Percentiles rank a stretch among this genome's conserved stretches.
phyloP scores from a whole-genome alignment of 2,888 invertebrate genomes.

The Synergus gifuensis region DNA sequence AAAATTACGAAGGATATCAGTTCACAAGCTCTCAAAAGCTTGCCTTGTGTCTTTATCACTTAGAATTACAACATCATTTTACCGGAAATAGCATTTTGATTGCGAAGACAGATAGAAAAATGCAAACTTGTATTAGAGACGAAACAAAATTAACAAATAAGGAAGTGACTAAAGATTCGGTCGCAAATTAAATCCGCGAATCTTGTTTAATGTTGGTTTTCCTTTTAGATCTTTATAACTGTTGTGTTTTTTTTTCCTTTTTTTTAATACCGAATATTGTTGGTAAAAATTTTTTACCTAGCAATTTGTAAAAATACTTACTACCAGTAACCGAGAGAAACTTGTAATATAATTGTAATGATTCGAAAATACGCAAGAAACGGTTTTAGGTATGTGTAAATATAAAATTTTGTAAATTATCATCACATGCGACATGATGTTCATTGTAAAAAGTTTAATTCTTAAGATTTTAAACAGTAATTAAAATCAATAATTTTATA shows the following conservation, averaged over 20 bases:
- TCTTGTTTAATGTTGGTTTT: neutral
- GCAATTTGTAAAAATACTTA: neutral
- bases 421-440: neutral
- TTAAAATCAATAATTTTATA: neutral
- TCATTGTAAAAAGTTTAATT: neutral
- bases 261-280: neutral
- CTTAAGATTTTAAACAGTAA: neutral
- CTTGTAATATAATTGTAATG: neutral
- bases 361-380: neutral
- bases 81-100: conserved; percentile 84
- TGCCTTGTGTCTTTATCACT: conserved; percentile 84
- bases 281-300: neutral
- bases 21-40: conserved; percentile 79
- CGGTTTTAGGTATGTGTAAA: neutral
- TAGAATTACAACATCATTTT: conserved; percentile 87
- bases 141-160: neutral
- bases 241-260: neutral
- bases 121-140: neutral
- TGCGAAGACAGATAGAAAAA: neutral
- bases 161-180: neutral
- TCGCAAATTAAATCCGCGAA: neutral
- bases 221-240: neutral
- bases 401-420: neutral
- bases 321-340: neutral
- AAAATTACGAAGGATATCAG: neutral